Percentiles rank a stretch among this genome's conserved stretches.
phyloP scores from a whole-genome alignment of 2,888 invertebrate genomes.

The Cryptus armator region DNA sequence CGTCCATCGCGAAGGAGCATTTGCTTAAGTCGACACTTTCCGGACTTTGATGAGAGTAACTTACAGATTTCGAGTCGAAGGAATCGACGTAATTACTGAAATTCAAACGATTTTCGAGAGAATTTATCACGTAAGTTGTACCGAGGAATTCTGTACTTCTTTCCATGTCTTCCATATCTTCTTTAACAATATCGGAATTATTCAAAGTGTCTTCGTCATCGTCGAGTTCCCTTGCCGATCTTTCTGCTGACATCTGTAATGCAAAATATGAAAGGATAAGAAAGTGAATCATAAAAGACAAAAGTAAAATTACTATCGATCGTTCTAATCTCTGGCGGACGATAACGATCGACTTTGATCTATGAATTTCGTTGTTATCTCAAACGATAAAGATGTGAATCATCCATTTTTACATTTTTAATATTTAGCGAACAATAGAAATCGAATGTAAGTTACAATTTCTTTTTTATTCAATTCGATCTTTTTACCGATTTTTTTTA shows the following conservation, averaged over 20 bases:
- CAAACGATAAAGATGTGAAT: too few species aligned
- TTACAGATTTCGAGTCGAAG: conserved; percentile 22
- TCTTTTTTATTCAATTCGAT: background rate
- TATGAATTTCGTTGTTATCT: too few species aligned
- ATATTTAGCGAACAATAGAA: background rate
- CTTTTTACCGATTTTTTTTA: background rate
- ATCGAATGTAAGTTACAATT: background rate
- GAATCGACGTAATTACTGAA: conserved; percentile 25
- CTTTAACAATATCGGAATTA: conserved; percentile 8
- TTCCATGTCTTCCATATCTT: conserved; percentile 11
- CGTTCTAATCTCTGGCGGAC: background rate
- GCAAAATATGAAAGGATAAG: background rate
- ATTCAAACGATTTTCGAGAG: conserved; percentile 37
- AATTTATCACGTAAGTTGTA: conserved; percentile 52
- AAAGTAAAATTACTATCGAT: background rate
- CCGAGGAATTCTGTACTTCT: conserved; percentile 33
- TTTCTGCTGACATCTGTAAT: conserved; percentile 31
- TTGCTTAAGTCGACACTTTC: conserved; percentile 37
- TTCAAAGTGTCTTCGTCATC: conserved; percentile 34
- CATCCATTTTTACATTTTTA: background rate
- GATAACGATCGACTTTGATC: background rate
- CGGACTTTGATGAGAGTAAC: conserved; percentile 8
- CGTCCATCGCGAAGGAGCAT: conserved; percentile 59
- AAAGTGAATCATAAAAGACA: background rate
- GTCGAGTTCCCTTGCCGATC: background rate